Evolutionary conservation across 2,888 invertebrate species (phyloP), one percentile per base, ranked within the genome.

Genomic region (Anarsia innoxiella): DNA sequence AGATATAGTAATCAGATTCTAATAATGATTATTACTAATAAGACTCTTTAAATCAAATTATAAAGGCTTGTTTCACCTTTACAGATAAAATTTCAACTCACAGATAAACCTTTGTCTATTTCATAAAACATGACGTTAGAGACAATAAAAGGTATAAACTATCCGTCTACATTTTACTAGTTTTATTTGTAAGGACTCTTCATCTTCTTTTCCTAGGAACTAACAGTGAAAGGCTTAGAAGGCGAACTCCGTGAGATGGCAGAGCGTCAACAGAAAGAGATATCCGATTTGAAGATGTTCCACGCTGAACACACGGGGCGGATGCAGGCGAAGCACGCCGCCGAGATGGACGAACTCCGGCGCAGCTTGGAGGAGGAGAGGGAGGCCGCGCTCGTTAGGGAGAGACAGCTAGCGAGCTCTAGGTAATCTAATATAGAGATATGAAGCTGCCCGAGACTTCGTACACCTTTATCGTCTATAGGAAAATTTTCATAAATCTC

Each of bases 171-270:
- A n/a, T n/a, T n/a, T n/a, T n/a, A n/a, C n/a, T n/a, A n/a, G n/a
- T n/a, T n/a, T n/a, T n/a, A n/a, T n/a, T n/a, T n/a, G n/a, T n/a
- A n/a, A n/a, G n/a, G n/a, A n/a, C n/a, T n/a, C n/a, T n/a, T n/a
- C n/a, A n/a, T n/a, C n/a, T n/a, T 19, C 6, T 19, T 25, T 9
- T 49, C 48, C 1, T 53, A 86, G 93, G 94, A 94, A 63, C 78
- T 94, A 57, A 94, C 95, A 2, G 92, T 95, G 0, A 94, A 93
- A 78, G 94, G 94, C 0, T 68, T 95, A n/a, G 94, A 95, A 69
- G 90, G 93, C 0, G 95, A 95, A 66, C 85, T 95, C 2, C 88
- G 92, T 13, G 90, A 89, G 52, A 93, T 95, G 90, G 90, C 91
- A 19, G 88, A 89, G 12, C 84, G 90, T 1, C 92, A 93, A 59